These are phyloP conservation scores for Triplophysa yarkandensis DNA, from an alignment of 2,797 vertebrate species.

Conservation along the genomic window DNA sequence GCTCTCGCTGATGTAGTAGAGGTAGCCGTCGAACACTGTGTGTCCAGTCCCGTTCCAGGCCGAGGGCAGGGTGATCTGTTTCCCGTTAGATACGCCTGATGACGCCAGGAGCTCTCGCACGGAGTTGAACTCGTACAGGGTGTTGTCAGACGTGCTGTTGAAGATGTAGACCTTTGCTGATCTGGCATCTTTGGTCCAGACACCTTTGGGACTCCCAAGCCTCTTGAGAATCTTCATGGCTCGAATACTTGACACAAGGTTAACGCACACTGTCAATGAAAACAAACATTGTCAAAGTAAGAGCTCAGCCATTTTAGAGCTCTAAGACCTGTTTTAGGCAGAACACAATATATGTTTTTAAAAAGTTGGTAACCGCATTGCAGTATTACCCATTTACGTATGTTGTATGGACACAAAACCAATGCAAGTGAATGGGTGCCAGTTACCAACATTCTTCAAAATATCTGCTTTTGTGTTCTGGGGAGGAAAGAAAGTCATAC, in stretches of 20 bases:
- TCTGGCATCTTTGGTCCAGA: slow-evolving; percentile 89
- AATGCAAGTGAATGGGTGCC: too few relatives aligned
- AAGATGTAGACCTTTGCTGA: slow-evolving; percentile 90
- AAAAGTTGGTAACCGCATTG: too few relatives aligned
- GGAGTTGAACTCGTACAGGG: slow-evolving; percentile 82
- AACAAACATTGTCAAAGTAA: slow-evolving; percentile 28
- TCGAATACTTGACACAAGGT: slow-evolving; percentile 87
- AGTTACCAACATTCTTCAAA: too few relatives aligned
- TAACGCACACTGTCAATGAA: slow-evolving; percentile 81
- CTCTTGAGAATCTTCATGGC: slow-evolving; percentile 96
- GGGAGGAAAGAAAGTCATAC: too few relatives aligned
- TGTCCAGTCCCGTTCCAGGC: slow-evolving; percentile 85
- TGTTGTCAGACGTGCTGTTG: slow-evolving; percentile 85
- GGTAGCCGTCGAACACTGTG: slow-evolving; percentile 82
- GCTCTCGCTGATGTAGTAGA: slow-evolving; percentile 86
- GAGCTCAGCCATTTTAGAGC: too few relatives aligned
- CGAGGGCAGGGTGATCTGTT: slow-evolving; percentile 81
- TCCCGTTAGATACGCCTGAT: slow-evolving; percentile 72
- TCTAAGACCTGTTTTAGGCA: too few relatives aligned
- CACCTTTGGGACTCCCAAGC: slow-evolving; percentile 81
- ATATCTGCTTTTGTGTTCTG: too few relatives aligned
- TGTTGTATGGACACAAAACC: too few relatives aligned
- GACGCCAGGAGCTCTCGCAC: slow-evolving; percentile 85
- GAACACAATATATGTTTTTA: too few relatives aligned
- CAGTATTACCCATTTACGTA: too few relatives aligned